phyloP scores from a whole-genome alignment of 2,797 vertebrate species.

The Scolopax rusticola region DNA sequence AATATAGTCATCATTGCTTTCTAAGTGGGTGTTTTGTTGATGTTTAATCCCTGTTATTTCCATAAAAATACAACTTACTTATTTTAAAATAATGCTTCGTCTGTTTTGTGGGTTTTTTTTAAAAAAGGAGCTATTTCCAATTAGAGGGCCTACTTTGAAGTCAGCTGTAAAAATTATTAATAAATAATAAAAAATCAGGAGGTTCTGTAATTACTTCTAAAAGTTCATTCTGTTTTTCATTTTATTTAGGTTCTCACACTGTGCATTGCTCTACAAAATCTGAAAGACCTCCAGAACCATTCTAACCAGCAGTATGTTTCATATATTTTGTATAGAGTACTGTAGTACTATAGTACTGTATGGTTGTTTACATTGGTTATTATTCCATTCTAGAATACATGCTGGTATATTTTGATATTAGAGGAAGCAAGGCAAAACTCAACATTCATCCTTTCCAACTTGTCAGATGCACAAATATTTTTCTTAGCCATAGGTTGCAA shows the following conservation, averaged over 20 bases:
- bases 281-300: neutral
- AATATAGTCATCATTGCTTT: neutral
- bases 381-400: neutral
- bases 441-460: neutral
- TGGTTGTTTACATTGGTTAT: rapidly evolving
- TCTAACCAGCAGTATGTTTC: neutral
- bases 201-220: neutral
- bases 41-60: neutral
- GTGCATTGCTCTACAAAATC: neutral
- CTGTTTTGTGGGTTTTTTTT: neutral
- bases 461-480: neutral
- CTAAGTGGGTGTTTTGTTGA: neutral
- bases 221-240: neutral
- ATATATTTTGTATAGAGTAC: neutral
- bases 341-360: neutral
- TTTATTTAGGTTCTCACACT: neutral
- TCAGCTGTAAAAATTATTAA: neutral
- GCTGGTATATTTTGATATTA: neutral
- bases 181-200: neutral
- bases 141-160: neutral
- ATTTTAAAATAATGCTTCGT: neutral
- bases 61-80: neutral
- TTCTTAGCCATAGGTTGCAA: neutral
- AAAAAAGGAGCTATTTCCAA: neutral
- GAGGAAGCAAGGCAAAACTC: neutral